phyloP scores from a whole-genome alignment of 2,888 invertebrate genomes.

The Phyllotreta cruciferae region DNA sequence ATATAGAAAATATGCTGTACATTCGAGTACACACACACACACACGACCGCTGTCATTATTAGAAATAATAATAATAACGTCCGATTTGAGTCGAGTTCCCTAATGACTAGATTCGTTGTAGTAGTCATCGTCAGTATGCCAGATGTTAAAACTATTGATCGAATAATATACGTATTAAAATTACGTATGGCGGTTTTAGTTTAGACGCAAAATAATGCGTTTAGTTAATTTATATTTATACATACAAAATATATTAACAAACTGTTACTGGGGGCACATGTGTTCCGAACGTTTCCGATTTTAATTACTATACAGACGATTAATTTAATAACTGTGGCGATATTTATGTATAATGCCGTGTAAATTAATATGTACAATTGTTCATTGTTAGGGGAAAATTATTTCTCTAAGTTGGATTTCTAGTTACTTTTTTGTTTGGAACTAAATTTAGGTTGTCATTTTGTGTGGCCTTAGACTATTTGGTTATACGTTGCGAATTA shows the following conservation, averaged over 20 bases:
- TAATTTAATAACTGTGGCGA: too few relatives aligned
- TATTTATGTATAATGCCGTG: not conserved
- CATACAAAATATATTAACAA: conserved; percentile 32
- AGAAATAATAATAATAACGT: conserved; percentile 20
- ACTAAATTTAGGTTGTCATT: too few relatives aligned
- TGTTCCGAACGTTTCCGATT: conserved; percentile 29
- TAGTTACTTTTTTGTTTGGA: too few relatives aligned
- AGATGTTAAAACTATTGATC: conserved; percentile 41
- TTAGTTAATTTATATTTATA: conserved; percentile 40
- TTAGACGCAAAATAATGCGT: conserved; percentile 36
- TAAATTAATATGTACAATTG: too few relatives aligned
- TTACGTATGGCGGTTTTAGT: conserved; percentile 17
- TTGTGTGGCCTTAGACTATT: too few relatives aligned
- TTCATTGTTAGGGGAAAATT: not conserved
- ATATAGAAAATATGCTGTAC: too few relatives aligned
- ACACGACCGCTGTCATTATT: conserved; percentile 21
- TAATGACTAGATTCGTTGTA: conserved; percentile 32
- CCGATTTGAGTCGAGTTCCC: conserved; percentile 17
- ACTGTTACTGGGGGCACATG: conserved; percentile 35
- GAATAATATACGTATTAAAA: conserved; percentile 3
- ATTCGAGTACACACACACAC: not conserved
- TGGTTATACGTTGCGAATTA: too few relatives aligned
- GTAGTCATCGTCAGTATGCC: conserved; percentile 34
- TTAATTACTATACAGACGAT: too few relatives aligned
- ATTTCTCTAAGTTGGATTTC: not conserved